These are phyloP conservation scores for Chromoteleia sp. DNA, from an alignment of 2,888 invertebrate species.

Conservation along the genomic window DNA sequence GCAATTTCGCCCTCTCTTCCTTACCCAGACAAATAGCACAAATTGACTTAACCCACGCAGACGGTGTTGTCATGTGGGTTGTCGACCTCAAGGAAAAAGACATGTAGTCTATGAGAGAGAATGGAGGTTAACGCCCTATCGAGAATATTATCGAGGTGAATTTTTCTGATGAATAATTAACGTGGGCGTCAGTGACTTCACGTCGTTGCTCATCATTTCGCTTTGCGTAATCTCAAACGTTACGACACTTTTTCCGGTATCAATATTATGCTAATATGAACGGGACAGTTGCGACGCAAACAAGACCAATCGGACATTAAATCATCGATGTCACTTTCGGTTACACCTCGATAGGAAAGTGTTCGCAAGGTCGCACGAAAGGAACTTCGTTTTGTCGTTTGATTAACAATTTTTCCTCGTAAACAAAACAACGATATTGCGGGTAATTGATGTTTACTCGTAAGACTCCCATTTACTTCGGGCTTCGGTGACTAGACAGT, in stretches of 20 bases:
- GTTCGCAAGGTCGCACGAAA: too few relatives aligned
- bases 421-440: too few relatives aligned
- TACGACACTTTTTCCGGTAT: slow-evolving; percentile 54
- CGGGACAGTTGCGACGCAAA: too few relatives aligned
- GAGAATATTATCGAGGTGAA: slow-evolving; percentile 31
- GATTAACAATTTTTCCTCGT: not conserved
- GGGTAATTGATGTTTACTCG: not conserved
- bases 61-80: slow-evolving; percentile 54
- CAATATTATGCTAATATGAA: too few relatives aligned
- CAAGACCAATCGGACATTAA: too few relatives aligned
- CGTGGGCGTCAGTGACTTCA: slow-evolving; percentile 68
- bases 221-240: slow-evolving; percentile 41
- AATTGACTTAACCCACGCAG: slow-evolving; percentile 54
- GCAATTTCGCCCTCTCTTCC: slow-evolving; percentile 31
- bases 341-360: too few relatives aligned
- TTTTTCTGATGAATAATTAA: slow-evolving; percentile 60
- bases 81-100: slow-evolving; percentile 64
- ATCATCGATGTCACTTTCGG: too few relatives aligned
- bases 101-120: slow-evolving; percentile 45
- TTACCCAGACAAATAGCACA: slow-evolving; percentile 46
- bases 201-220: slow-evolving; percentile 54
- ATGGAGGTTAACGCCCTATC: slow-evolving; percentile 67
- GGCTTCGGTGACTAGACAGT: slow-evolving; percentile 6
- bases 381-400: too few relatives aligned
- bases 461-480: slow-evolving; percentile 7